phyloP scores from a whole-genome alignment of 2,113 vertebrate species.

The Caloenas nicobarica region DNA sequence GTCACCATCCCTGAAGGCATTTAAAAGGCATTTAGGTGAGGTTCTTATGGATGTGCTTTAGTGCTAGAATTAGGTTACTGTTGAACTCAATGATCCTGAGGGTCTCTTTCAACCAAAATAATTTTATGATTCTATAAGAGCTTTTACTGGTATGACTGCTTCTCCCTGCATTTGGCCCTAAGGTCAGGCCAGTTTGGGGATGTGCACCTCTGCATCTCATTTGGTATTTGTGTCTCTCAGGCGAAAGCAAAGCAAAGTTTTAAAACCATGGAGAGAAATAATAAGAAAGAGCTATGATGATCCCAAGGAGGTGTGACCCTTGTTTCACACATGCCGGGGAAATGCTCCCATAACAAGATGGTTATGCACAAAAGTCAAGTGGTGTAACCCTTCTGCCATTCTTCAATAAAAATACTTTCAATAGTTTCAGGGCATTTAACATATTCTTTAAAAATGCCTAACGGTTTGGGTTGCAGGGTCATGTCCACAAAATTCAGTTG shows the following conservation, averaged over 20 bases:
- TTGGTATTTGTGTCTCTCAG: background rate
- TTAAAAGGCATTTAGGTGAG: too few relatives aligned
- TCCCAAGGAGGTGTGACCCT: background rate
- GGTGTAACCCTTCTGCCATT: background rate
- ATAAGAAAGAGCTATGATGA: background rate
- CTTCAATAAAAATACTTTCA: background rate
- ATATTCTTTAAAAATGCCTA: background rate
- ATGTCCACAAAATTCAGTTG: background rate
- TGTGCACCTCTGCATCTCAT: rapidly evolving
- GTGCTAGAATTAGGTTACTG: background rate
- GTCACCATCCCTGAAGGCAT: too few relatives aligned
- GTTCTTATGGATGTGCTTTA: too few relatives aligned
- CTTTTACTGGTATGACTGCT: background rate
- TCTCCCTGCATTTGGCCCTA: rapidly evolving
- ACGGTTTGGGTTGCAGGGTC: rapidly evolving
- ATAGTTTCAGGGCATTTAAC: rapidly evolving
- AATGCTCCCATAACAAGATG: background rate
- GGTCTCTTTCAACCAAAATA: too few relatives aligned
- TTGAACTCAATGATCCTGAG: too few relatives aligned
- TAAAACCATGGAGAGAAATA: background rate
- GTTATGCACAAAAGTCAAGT: background rate
- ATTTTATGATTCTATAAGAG: too few relatives aligned
- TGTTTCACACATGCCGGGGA: background rate
- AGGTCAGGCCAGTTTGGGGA: background rate
- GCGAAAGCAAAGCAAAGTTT: background rate